Evolutionary conservation across 2,888 invertebrate species (phyloP), one percentile per base, ranked within the genome.

Genomic region (Morpho helenor): DNA sequence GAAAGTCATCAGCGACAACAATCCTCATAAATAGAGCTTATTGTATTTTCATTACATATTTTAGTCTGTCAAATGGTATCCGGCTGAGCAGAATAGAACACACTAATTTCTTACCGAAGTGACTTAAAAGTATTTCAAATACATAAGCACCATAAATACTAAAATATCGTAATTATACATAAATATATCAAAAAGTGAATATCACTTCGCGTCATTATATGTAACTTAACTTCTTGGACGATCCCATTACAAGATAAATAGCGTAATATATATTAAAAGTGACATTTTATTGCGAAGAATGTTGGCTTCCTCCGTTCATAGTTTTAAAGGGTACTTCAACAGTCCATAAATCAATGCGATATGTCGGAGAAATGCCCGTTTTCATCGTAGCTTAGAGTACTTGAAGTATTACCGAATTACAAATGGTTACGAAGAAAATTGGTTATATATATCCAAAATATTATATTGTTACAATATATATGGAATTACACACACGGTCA

Each of bases 281-380:
- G 60, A 50, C 57, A 61, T 43, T 52, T 52, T 54, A 57, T 52
- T 71, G 71, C 68, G 67, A 76, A 80, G 57, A 48, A 77, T 77
- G 81, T 81, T 77, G 74, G 72, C 71, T 79, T 76, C 74, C 76
- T 75, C 76, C 71, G 71, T 66, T 75, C 71, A 80, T 80, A 81
- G 84, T 86, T 87, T 86, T 81, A 82, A 87, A 79, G 80, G 82
- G 83, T 81, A 79, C 81, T 86, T 84, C 80, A 79, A 80, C 76
- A 87, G 83, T 85, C 74, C 76, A 86, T 87, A 88, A 88, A 87
- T 88, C 88, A 88, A 77, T 79, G 72, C 77, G 87, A 85, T 85
- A 85, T 80, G 85, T 84, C 82, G 76, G 73, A 73, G 75, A 79
- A 82, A 79, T 77, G 73, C 81, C 82, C 80, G 77, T 81, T 82